Base-by-base conservation (phyloP, 2,888 invertebrate genomes). In the Gnatocerus cornutus region DNA sequence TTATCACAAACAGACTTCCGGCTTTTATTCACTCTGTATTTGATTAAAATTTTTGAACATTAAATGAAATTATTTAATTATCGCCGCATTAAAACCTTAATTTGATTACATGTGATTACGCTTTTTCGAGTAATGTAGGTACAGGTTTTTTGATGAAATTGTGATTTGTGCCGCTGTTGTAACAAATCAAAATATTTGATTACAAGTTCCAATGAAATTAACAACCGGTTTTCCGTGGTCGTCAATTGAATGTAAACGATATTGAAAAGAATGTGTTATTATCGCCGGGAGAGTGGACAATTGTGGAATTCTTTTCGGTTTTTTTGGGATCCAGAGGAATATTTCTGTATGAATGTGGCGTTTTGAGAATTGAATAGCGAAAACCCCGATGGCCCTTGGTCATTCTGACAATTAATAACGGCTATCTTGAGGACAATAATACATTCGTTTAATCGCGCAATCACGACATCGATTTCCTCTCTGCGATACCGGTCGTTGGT, bases 371-470 rank as follows among this genome's bases (percentile, higher is more conserved):
- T 69, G 39, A 64, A 69, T 70, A 61, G 46, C 55, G 21, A 56
- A 61, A 69, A 27, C 10, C 52, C 55, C 55, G 46, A 53, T 66
- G 66, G 66, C 70, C 70, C 64, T 68, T 62, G 73, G 74, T 72
- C 73, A 74, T 71, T 71, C 71, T 72, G 67, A 68, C 74, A 74
- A 76, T 76, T 74, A 73, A 74, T 75, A 76, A 76, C 74, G 71
- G 72, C 74, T 75, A 75, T 75, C 75, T 73, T 71, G 75, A 71
- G 74, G 67, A 75, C 73, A 74, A 76, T 75, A 76, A 76, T 72
- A 73, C 72, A 76, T 74, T 73, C 74, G 73, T 74, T 76, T 74
- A 77, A 77, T 77, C 75, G 74, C 59, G 72, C 77, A 76, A 76
- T 77, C 77, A 74, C 69, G 73, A 65, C 72, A 77, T 77, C 74